phyloP scores from a whole-genome alignment of 2,113 vertebrate species.

The Eleginops maclovinus region DNA sequence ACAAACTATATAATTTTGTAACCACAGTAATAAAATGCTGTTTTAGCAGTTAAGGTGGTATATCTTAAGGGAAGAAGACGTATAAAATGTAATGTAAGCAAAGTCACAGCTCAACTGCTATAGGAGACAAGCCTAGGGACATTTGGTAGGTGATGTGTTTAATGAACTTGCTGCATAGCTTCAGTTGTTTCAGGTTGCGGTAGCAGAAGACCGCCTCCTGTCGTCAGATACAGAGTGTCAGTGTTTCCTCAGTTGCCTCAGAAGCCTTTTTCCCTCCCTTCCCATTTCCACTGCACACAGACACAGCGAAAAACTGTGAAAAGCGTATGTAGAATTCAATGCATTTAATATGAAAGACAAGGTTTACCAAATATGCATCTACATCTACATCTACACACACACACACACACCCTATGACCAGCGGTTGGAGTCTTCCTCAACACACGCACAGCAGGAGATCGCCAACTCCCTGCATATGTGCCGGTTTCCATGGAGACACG shows the following conservation, averaged over 20 bases:
- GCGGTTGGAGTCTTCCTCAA: slow-evolving; percentile 60
- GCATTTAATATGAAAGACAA: too few species aligned
- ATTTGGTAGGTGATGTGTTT: slow-evolving; percentile 16
- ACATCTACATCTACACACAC: slow-evolving; percentile 24
- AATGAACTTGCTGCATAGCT: slow-evolving; percentile 10
- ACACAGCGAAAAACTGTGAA: too few species aligned
- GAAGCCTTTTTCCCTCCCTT: slow-evolving; percentile 16
- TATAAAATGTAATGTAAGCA: too few species aligned
- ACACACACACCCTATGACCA: slow-evolving; percentile 61
- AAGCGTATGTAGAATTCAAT: too few species aligned
- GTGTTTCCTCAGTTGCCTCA: slow-evolving; percentile 53
- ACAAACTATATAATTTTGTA: neutral
- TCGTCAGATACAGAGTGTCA: slow-evolving; percentile 16
- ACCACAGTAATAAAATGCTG: neutral
- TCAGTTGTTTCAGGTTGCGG: slow-evolving; percentile 42
- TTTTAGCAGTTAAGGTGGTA: neutral
- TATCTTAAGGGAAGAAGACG: neutral
- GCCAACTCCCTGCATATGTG: slow-evolving; percentile 69
- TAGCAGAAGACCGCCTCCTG: slow-evolving; percentile 10
- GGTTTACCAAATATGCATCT: too few species aligned
- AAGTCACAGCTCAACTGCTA: neutral
- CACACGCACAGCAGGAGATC: slow-evolving; percentile 71
- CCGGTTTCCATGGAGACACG: slow-evolving; percentile 82
- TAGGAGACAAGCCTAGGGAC: neutral
- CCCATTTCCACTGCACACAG: neutral